Base-by-base conservation (phyloP, 2,888 invertebrate species). In the Dasypolia templi region DNA sequence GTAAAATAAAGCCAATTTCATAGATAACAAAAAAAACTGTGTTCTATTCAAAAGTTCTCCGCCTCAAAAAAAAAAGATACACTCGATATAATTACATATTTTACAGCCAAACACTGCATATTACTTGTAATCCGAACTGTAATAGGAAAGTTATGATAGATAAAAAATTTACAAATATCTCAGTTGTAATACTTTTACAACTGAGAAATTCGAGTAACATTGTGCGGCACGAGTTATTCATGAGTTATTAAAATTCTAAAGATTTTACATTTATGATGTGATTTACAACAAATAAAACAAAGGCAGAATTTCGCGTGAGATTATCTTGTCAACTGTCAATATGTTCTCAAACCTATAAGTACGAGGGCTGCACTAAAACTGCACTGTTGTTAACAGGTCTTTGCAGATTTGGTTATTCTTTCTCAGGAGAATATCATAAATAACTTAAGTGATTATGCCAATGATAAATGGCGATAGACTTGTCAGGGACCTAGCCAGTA, bases 271-370 rank as follows among this genome's bases (percentile, higher is more conserved):
- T 61, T 46, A 29, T 39, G 14, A 11, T 46, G n/a, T 39, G 14
- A 11, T 77, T 65, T 49, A 32, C 9, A 22, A 77, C n/a, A 51
- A 58, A 69, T 69, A 46, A 59, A 53, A 53, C 12, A 39, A 56
- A 0, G 11, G 0, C 26, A 39, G 14, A 32, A 32, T 42, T 42
- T 79, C 19, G 29, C 9, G 22, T 42, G n/a, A 22, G 72, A 72
- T 61, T 72, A 49, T 76, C 44, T 75, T 72, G 44, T 71, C 12
- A 46, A 22, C 46, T 49, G 59, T 55, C 59, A 72, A n/a, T 46
- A 19, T 42, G 29, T 39, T 17, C 3, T 29, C 0, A 26, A 75
- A 77, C n/a, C 6, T 35, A 29, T 26, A 49, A 70, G 32, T 42
- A n/a, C n/a, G n/a, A n/a, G n/a, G n/a, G n/a, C n/a, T n/a, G n/a